Percentiles rank a stretch among this genome's conserved stretches.
phyloP scores from a whole-genome alignment of 2,113 vertebrate genomes.

The Centropus bengalensis region DNA sequence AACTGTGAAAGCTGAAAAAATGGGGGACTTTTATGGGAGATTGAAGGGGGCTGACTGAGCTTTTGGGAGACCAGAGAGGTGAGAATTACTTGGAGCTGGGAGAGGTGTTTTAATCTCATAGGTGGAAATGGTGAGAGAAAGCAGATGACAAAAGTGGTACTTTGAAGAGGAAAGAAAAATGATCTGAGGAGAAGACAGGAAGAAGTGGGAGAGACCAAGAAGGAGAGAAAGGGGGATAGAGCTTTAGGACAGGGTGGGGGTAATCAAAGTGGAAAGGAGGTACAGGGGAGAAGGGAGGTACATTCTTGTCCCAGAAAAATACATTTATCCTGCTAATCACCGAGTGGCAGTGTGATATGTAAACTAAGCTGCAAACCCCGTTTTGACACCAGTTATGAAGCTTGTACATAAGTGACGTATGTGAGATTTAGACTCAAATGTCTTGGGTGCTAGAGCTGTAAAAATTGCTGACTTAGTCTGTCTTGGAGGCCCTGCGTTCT shows the following conservation, averaged over 20 bases:
- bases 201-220: neutral
- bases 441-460: neutral
- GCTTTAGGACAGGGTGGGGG: neutral
- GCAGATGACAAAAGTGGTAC: neutral
- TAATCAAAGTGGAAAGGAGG: neutral
- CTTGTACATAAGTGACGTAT: neutral
- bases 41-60: neutral
- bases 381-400: neutral
- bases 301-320: neutral
- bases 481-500: constrained; percentile 27
- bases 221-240: neutral
- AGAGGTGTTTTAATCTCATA: neutral
- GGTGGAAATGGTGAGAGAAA: neutral
- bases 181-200: neutral
- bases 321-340: neutral
- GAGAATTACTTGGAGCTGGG: neutral
- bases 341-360: neutral
- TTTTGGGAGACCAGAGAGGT: neutral
- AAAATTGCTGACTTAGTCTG: constrained; percentile 41
- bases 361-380: neutral
- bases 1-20: neutral
- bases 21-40: neutral
- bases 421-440: neutral
- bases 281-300: neutral
- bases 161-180: neutral